These are phyloP conservation scores for Drosophila parabipectinata DNA, from an alignment of 1,140 invertebrate genomes.

Conservation along the genomic window DNA sequence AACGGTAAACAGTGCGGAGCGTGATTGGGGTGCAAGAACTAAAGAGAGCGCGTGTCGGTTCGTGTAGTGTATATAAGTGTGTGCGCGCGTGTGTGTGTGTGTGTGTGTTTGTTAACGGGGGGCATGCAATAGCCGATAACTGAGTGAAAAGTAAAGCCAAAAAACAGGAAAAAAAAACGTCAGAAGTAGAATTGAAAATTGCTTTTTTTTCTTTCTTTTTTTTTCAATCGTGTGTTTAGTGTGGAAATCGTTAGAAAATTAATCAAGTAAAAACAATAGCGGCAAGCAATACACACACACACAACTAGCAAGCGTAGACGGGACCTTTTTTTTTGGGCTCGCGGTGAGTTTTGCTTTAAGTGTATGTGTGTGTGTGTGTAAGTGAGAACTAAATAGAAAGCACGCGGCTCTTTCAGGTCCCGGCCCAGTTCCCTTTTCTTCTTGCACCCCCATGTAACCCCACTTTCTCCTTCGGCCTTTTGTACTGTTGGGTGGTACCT, in stretches of 20 bases:
- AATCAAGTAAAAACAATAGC: constrained; percentile 16
- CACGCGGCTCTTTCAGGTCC: constrained; percentile 24
- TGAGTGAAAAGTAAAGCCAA: constrained; percentile 12
- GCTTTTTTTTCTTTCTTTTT: constrained; percentile 43
- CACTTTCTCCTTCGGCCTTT: neutral
- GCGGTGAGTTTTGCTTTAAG: constrained; percentile 24
- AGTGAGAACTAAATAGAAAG: constrained; percentile 72
- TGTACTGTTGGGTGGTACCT: neutral
- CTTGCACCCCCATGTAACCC: neutral
- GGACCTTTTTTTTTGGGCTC: constrained; percentile 44
- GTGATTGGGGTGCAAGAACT: constrained; percentile 20
- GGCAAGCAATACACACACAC: constrained; percentile 31
- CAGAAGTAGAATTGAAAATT: constrained; percentile 28
- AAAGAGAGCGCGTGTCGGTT: constrained; percentile 6
- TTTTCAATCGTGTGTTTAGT: neutral
- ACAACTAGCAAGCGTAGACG: constrained; percentile 12
- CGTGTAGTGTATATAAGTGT: neutral
- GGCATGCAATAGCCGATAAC: constrained; percentile 32
- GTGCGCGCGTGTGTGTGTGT: neutral
- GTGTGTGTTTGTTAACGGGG: constrained; percentile 16
- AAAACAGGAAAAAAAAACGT: constrained; percentile 18
- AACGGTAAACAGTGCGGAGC: constrained; percentile 46
- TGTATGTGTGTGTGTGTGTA: constrained; percentile 40
- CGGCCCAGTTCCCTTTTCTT: neutral
- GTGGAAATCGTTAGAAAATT: constrained; percentile 50